Base-by-base conservation (phyloP, 2,888 invertebrate genomes). In the Sarcophaga rosellei region DNA sequence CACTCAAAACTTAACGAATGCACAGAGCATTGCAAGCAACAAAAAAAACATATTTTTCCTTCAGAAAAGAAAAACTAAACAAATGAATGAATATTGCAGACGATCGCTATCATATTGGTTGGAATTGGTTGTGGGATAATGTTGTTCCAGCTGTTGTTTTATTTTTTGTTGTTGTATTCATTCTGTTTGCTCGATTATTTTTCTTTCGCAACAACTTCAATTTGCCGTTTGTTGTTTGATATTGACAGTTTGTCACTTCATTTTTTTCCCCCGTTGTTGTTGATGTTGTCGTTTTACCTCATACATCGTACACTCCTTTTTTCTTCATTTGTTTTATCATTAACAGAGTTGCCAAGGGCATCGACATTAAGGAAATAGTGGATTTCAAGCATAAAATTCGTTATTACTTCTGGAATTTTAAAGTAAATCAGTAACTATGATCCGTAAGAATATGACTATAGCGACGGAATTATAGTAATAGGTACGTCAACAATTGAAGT, bases 221-320 rank as follows among this genome's bases (percentile, higher is more conserved):
- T 86, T 86, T 86, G 85, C 85, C 70, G 82, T 87, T 88, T 88
- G 85, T 78, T 84, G 83, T 85, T 84, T 68, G 70, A 88, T 87
- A 89, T 89, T 90, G 91, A 91, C 91, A 91, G 90, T 91, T 90
- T 91, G 90, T 91, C 91, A 91, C 90, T 91, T 89, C 87, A 90
- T 90, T 90, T 91, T 89, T 89, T 61, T 25, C 75, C 59, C 72
- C 8, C 23, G 35, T 44, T 72, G 12, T 69, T 35, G 35, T 35
- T 35, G 35, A 35, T 35, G 35, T 35, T 57, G 25, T 63, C 25
- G 35, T 59, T 76, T 73, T 68, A 45, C 23, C 72, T 74, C 70
- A 72, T 57, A 81, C 45, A 59, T 75, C 25, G 79, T 63, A 82
- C 85, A 86, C 85, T 76, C 85, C 85, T 86, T 76, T 74, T 69